A percentile compares a stretch with the other conserved stretches of the same genome.
These are phyloP conservation scores for Netelia melanura DNA, from an alignment of 2,888 invertebrate genomes.

Conservation along the genomic window DNA sequence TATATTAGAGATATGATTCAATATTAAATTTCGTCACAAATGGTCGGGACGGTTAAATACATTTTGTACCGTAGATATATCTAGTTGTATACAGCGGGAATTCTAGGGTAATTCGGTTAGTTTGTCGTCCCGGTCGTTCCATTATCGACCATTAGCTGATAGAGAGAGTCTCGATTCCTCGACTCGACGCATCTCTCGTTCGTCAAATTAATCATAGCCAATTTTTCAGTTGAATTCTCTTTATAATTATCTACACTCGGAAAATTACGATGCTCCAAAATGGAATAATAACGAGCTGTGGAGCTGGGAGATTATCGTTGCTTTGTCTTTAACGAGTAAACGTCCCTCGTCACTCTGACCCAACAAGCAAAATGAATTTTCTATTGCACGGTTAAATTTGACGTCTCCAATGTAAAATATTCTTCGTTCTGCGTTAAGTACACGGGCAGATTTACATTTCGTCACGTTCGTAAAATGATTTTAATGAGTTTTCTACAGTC, in stretches of 20 bases:
- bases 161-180: slow-evolving; percentile 68
- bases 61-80: slow-evolving; percentile 29
- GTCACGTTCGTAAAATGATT: not conserved
- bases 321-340: no score
- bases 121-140: slow-evolving; percentile 75
- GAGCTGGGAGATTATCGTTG: no score
- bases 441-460: not conserved
- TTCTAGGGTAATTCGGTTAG: slow-evolving; percentile 77
- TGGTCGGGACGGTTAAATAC: slow-evolving; percentile 33
- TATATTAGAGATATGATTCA: slow-evolving; percentile 41
- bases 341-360: no score
- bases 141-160: slow-evolving; percentile 81
- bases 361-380: no score
- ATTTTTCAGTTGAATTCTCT: not conserved
- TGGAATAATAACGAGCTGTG: no score
- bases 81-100: not conserved
- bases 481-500: no score
- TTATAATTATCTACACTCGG: no score
- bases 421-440: no score
- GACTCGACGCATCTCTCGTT: slow-evolving; percentile 67
- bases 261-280: no score
- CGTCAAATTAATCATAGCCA: slow-evolving; percentile 58
- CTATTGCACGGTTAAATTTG: no score
- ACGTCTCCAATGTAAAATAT: no score
- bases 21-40: slow-evolving; percentile 22